These are phyloP conservation scores for Zelostemma sp. DNA, from an alignment of 1,140 invertebrate genomes.

Conservation along the genomic window DNA sequence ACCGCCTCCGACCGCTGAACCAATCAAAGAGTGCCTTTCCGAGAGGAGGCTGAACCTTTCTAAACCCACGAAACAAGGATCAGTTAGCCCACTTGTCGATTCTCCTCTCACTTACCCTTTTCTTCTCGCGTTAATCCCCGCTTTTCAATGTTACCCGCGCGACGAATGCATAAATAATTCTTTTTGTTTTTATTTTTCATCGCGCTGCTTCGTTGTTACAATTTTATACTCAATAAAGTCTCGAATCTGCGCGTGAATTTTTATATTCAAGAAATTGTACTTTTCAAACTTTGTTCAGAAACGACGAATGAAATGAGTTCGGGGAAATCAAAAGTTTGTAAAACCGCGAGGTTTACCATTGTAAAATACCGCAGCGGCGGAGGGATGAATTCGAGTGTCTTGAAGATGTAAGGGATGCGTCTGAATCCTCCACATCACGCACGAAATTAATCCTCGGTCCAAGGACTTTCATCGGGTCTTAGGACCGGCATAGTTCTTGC, in stretches of 20 bases:
- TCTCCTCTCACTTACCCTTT: no score
- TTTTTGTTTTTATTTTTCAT: no score
- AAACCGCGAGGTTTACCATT: slow-evolving; percentile 51
- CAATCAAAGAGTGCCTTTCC: slow-evolving; percentile 65
- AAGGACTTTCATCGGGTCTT: slow-evolving; percentile 24
- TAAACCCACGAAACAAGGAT: slow-evolving; percentile 26
- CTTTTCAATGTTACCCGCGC: no score
- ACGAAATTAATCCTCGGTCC: slow-evolving; percentile 42
- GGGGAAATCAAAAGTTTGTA: not conserved
- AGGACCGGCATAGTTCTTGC: slow-evolving; percentile 16
- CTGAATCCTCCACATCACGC: slow-evolving; percentile 67
- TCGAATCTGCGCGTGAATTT: no score
- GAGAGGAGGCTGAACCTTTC: slow-evolving; percentile 67
- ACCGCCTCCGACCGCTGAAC: slow-evolving; percentile 77
- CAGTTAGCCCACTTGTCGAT: not conserved
- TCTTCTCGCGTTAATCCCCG: no score
- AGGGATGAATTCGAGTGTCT: slow-evolving; percentile 61
- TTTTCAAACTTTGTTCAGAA: no score
- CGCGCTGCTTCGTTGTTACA: no score
- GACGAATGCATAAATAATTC: no score
- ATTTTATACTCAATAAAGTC: no score
- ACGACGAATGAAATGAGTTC: no score
- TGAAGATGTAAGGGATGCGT: slow-evolving; percentile 64
- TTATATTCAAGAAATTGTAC: no score
- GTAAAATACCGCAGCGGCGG: slow-evolving; percentile 62